phyloP scores from a whole-genome alignment of 2,888 invertebrate species.

The Parasteatoda lunata region DNA sequence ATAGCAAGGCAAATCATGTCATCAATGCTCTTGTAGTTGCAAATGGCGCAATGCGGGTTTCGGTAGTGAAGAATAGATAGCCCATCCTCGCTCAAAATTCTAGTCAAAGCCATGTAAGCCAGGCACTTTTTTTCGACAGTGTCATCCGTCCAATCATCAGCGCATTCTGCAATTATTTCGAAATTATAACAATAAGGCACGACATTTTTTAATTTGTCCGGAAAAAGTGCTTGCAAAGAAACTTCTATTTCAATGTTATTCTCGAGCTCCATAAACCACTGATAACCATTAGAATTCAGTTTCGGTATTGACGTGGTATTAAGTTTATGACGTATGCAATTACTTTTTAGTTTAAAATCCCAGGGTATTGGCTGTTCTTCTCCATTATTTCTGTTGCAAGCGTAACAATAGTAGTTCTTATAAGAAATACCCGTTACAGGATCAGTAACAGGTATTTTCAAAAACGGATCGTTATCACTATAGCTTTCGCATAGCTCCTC shows the following conservation, averaged over 20 bases:
- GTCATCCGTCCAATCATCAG: slow-evolving; percentile 14
- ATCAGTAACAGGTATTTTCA: slow-evolving; percentile 36
- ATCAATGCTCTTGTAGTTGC: too few relatives aligned
- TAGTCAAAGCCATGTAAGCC: slow-evolving; percentile 15
- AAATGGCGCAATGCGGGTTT: too few relatives aligned
- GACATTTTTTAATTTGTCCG: too few relatives aligned
- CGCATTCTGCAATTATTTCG: slow-evolving; percentile 12
- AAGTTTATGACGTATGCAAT: not conserved
- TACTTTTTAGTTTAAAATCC: not conserved
- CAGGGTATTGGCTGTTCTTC: not conserved
- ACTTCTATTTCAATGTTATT: not conserved
- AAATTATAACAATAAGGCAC: too few relatives aligned
- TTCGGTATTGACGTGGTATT: not conserved
- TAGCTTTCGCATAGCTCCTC: too few relatives aligned
- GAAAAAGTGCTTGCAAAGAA: not conserved
- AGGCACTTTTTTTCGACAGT: slow-evolving; percentile 7
- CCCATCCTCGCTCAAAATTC: not conserved
- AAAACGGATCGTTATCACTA: slow-evolving; percentile 13
- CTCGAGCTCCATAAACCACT: not conserved
- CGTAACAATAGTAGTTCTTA: slow-evolving; percentile 46
- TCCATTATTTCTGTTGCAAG: slow-evolving; percentile 14
- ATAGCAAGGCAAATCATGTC: too few relatives aligned
- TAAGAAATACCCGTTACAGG: slow-evolving; percentile 8
- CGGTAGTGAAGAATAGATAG: too few relatives aligned
- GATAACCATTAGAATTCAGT: not conserved